Percentiles rank a stretch among this genome's conserved stretches.
Evolutionary conservation across 2,888 invertebrate genomes (phyloP).

Genomic region (Spodoptera littoralis): DNA sequence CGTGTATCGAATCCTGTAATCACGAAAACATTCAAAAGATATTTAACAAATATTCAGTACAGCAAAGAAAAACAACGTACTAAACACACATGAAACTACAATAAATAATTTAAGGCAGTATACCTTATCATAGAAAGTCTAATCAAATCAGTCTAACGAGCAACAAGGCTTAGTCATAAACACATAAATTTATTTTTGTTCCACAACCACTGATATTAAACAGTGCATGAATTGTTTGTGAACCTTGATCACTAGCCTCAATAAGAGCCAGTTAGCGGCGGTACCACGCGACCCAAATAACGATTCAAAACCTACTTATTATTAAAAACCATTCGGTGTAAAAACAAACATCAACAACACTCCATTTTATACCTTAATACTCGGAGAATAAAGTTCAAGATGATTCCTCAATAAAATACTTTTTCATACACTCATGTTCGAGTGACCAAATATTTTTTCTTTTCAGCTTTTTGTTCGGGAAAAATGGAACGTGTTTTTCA

Average conservation of each 20-base stretch:
- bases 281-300: constrained; percentile 32
- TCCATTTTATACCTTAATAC: constrained; percentile 38
- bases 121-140: neutral
- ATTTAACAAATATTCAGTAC: too few species aligned
- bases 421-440: constrained; percentile 46
- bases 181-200: constrained; percentile 3
- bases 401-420: constrained; percentile 37
- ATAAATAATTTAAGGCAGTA: too few species aligned
- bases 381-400: constrained; percentile 29
- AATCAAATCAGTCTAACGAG: neutral
- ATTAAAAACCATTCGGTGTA: constrained; percentile 33
- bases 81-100: too few species aligned
- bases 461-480: constrained; percentile 59
- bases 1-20: too few species aligned
- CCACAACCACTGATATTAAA: constrained; percentile 23
- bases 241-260: constrained; percentile 36
- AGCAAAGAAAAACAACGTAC: too few species aligned
- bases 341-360: constrained; percentile 41
- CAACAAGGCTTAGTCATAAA: constrained; percentile 13
- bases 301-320: constrained; percentile 38
- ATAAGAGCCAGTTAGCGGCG: constrained; percentile 31
- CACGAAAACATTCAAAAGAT: too few species aligned
- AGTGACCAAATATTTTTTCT: constrained; percentile 71
- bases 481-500: constrained; percentile 55
- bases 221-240: constrained; percentile 11